Conservation (phyloP, 1,140 invertebrate species). For the Dreissena polymorpha region DNA sequence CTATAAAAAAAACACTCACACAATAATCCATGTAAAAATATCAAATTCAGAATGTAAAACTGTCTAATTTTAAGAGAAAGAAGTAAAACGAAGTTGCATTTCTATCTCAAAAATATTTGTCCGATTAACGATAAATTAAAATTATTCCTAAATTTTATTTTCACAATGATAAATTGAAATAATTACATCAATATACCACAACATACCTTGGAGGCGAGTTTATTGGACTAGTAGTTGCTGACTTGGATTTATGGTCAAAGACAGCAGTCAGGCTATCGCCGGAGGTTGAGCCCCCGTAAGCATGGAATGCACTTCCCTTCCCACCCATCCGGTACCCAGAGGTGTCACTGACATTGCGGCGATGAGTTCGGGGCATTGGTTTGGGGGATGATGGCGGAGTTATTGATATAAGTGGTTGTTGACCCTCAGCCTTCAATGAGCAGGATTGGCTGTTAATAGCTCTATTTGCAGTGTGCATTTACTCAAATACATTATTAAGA, state of each 20-base stretch:
- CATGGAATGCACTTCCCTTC: conserved; percentile 75
- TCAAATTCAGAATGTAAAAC: too few species aligned
- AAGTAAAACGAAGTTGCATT: too few species aligned
- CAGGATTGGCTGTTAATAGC: background rate
- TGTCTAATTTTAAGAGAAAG: too few species aligned
- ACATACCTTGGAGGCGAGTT: conserved; percentile 78
- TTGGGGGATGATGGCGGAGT: conserved; percentile 77
- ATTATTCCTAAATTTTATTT: too few species aligned
- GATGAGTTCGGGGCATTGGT: conserved; percentile 79
- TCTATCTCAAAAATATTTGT: too few species aligned
- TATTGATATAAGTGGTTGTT: conserved; percentile 76
- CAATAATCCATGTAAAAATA: too few species aligned
- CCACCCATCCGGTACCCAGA: conserved; percentile 85
- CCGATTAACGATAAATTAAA: too few species aligned
- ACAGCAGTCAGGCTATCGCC: conserved; percentile 13
- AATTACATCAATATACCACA: too few species aligned
- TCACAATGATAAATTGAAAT: too few species aligned
- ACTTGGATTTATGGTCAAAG: conserved; percentile 76
- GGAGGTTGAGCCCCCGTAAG: background rate
- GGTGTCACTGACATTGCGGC: conserved; percentile 92
- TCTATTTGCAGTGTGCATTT: too few species aligned
- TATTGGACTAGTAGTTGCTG: conserved; percentile 81
- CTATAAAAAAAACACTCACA: too few species aligned
- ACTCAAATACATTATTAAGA: too few species aligned
- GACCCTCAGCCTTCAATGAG: conserved; percentile 56